Percentiles rank a stretch among this genome's conserved stretches.
Evolutionary conservation across 2,797 vertebrate species (phyloP).

Genomic region (Taenioides sp.): DNA sequence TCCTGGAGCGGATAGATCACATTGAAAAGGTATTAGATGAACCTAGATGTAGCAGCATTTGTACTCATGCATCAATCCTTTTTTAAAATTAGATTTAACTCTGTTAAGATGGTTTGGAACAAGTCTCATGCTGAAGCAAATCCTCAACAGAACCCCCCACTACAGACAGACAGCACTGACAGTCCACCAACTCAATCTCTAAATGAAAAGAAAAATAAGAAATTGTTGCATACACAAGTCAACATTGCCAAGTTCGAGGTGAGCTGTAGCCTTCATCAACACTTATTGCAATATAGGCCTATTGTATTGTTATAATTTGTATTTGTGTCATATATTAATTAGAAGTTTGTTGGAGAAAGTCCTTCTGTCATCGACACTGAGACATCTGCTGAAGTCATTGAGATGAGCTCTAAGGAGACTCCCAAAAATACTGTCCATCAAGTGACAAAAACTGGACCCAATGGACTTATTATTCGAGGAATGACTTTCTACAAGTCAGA

Average conservation of each 20-base stretch:
- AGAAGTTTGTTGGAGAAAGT: constrained; percentile 78
- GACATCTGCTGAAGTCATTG: constrained; percentile 44
- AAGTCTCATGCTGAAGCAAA: constrained; percentile 57
- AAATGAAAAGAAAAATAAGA: constrained; percentile 51
- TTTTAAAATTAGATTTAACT: neutral
- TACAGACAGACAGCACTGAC: constrained; percentile 43
- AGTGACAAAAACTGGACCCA: constrained; percentile 49
- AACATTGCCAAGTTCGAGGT: constrained; percentile 79
- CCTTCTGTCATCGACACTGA: constrained; percentile 68
- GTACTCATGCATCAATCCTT: neutral
- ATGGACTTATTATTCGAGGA: constrained; percentile 85
- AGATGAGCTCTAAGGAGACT: constrained; percentile 36
- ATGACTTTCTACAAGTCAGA: constrained; percentile 97
- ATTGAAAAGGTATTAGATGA: constrained; percentile 85
- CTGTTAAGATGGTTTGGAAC: constrained; percentile 80
- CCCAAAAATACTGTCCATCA: constrained; percentile 38
- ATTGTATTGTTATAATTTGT: neutral
- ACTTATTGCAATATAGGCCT: neutral
- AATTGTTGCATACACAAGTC: constrained; percentile 64
- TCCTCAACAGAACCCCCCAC: constrained; percentile 56
- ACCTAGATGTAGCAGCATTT: neutral
- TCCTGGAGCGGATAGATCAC: constrained; percentile 86
- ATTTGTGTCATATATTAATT: constrained; percentile 74
- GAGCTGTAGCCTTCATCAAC: constrained; percentile 6
- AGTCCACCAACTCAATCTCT: constrained; percentile 56